These are phyloP conservation scores for Dascillus cervinus DNA, from an alignment of 2,888 invertebrate species.

Conservation along the genomic window DNA sequence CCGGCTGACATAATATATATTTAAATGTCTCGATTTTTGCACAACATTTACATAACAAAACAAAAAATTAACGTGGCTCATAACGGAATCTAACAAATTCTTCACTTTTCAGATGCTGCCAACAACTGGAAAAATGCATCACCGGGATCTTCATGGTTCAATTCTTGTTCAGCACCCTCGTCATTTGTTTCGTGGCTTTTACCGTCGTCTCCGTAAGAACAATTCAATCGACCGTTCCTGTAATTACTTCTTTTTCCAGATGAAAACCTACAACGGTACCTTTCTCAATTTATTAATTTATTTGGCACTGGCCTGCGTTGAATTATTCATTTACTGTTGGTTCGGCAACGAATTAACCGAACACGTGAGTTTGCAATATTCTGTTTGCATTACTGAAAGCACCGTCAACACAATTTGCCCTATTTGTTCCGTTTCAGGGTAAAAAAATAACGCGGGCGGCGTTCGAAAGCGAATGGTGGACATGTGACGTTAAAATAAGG, in stretches of 20 bases:
- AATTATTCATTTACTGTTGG: conserved; percentile 13
- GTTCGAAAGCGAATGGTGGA: conserved; percentile 10
- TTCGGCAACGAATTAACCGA: conserved; percentile 11
- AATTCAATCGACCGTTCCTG: conserved; percentile 1
- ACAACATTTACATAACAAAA: too few relatives aligned
- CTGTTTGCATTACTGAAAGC: too few relatives aligned
- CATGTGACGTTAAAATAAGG: conserved; percentile 2
- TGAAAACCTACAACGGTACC: conserved; percentile 10
- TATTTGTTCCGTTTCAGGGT: conserved; percentile 3
- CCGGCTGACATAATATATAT: too few relatives aligned
- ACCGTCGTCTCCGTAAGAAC: conserved; percentile 10
- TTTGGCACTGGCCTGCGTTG: conserved; percentile 10
- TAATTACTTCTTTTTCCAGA: too few relatives aligned
- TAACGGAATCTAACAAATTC: too few relatives aligned
- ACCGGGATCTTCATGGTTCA: conserved; percentile 12
- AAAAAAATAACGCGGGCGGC: conserved; percentile 7
- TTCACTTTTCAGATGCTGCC: conserved; percentile 11
- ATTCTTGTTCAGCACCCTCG: conserved; percentile 11
- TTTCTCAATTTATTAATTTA: conserved; percentile 11
- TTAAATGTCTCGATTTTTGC: too few relatives aligned
- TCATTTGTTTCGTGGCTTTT: conserved; percentile 12
- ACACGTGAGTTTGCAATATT: conserved; percentile 10
- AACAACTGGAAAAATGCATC: conserved; percentile 9
- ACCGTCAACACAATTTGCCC: too few relatives aligned
- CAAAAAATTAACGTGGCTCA: too few relatives aligned